Conservation (phyloP, 2,888 invertebrate genomes). For the Leptinotarsa haldemani region DNA sequence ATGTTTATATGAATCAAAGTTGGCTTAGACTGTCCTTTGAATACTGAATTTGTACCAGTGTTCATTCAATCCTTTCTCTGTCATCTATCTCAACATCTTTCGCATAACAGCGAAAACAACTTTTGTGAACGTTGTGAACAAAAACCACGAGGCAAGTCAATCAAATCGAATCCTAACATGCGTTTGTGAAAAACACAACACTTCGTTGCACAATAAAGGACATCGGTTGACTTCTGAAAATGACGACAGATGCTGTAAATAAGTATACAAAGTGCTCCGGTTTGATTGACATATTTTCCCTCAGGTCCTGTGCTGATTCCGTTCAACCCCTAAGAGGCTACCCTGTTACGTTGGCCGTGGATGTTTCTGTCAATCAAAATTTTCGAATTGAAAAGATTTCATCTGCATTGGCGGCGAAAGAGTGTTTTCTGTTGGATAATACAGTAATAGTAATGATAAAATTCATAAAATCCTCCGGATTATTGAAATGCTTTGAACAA, state of each 20-base stretch:
- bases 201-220: slow-evolving; percentile 57
- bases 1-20: too few relatives aligned
- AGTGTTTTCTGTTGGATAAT: too few relatives aligned
- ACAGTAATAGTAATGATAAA: too few relatives aligned
- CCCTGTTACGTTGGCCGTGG: slow-evolving; percentile 35
- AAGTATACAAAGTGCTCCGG: slow-evolving; percentile 57
- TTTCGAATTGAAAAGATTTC: slow-evolving; percentile 29
- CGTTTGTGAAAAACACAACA: slow-evolving; percentile 54
- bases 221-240: slow-evolving; percentile 57
- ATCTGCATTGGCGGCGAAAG: slow-evolving; percentile 8
- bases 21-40: too few relatives aligned
- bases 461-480: too few relatives aligned
- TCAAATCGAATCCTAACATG: slow-evolving; percentile 52
- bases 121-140: slow-evolving; percentile 3
- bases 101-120: slow-evolving; percentile 6
- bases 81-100: background rate
- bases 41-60: too few relatives aligned
- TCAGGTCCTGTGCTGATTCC: slow-evolving; percentile 54
- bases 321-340: slow-evolving; percentile 54
- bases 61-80: background rate
- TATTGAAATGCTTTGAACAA: too few relatives aligned
- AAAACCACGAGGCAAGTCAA: slow-evolving; percentile 27
- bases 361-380: slow-evolving; percentile 35
- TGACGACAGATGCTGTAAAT: slow-evolving; percentile 61
- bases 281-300: slow-evolving; percentile 65